A percentile compares a stretch with the other conserved stretches of the same genome.
These are phyloP conservation scores for Scomber colias DNA, from an alignment of 2,113 vertebrate genomes.

Conservation along the genomic window DNA sequence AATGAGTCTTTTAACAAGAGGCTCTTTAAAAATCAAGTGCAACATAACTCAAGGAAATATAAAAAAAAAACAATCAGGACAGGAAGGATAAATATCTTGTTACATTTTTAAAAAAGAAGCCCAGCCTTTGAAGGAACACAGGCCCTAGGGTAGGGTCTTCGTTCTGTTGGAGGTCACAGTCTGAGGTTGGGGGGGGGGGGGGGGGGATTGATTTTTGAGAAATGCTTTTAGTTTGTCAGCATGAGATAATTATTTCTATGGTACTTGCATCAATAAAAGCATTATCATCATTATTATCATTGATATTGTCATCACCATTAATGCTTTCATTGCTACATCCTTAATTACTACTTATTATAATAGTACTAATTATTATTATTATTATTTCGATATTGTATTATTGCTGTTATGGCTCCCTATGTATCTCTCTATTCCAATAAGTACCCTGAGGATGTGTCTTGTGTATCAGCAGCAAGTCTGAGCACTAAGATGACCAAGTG, in stretches of 20 bases:
- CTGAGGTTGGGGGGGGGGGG: not conserved
- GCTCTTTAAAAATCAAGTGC: constrained; percentile 45
- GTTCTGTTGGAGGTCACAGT: constrained; percentile 22
- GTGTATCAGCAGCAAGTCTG: not conserved
- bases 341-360: constrained; percentile 5
- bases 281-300: not conserved
- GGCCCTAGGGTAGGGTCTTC: not conserved
- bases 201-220: constrained; percentile 12
- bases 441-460: constrained; percentile 22
- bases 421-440: not conserved
- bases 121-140: constrained; percentile 27
- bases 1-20: constrained; percentile 38
- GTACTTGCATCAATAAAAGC: not conserved
- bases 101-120: constrained; percentile 42
- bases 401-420: not conserved
- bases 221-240: constrained; percentile 2
- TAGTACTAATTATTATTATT: too few species aligned
- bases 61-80: constrained; percentile 24
- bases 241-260: constrained; percentile 9
- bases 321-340: not conserved
- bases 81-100: constrained; percentile 55
- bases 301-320: not conserved
- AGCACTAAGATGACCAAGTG: constrained; percentile 5
- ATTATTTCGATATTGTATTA: not conserved
- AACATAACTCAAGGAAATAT: constrained; percentile 32